A percentile compares a stretch with the other conserved stretches of the same genome.
Conservation (phyloP, 2,113 vertebrate genomes). For the Alces alces region DNA sequence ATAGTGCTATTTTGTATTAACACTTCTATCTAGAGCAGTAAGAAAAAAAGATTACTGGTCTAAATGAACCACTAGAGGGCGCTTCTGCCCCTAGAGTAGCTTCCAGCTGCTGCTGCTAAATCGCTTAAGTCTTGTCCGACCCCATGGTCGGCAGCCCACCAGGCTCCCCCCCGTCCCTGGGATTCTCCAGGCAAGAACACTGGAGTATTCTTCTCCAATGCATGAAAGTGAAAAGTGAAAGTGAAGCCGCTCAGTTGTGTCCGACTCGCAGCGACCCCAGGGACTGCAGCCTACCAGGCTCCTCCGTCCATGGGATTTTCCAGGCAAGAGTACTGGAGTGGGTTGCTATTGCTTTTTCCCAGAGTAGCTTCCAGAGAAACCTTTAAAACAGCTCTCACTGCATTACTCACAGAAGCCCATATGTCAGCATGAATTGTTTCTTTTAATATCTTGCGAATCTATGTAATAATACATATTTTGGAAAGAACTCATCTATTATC, state of each 20-base stretch:
- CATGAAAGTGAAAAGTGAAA: background rate
- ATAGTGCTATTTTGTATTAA: background rate
- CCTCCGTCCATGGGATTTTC: background rate
- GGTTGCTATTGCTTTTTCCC: background rate
- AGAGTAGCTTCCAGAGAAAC: background rate
- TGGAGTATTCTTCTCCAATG: background rate
- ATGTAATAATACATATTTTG: background rate
- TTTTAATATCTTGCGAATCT: slow-evolving; percentile 48
- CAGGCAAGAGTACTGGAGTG: background rate
- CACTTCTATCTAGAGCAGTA: background rate
- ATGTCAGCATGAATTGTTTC: background rate
- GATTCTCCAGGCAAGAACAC: background rate
- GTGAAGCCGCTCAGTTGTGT: background rate
- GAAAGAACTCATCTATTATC: background rate
- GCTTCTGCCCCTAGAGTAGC: background rate
- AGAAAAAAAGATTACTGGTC: background rate
- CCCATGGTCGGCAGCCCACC: background rate
- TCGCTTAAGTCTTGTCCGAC: background rate
- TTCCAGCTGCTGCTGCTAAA: background rate
- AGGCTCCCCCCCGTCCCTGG: background rate
- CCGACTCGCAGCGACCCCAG: background rate
- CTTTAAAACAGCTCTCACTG: background rate
- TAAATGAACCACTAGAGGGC: slow-evolving; percentile 59
- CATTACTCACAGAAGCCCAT: background rate
- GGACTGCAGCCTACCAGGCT: background rate